Evolutionary conservation across 2,113 vertebrate genomes (phyloP).

Genomic region (Trogon surrucura): DNA sequence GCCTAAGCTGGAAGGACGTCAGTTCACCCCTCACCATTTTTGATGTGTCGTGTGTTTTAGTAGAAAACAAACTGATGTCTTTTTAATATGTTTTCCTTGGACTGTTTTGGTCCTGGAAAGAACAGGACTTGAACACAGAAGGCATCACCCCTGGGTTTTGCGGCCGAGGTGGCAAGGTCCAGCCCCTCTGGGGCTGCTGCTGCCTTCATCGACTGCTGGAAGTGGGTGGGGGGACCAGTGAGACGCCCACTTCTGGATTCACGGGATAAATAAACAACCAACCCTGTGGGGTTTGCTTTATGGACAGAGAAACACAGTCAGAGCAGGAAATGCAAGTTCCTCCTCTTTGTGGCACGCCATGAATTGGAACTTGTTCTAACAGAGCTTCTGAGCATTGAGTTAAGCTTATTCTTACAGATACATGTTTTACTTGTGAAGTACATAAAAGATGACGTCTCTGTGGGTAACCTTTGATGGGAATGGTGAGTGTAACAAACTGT

Average conservation of each 20-base stretch:
- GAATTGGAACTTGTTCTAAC: neutral
- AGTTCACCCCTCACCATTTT: neutral
- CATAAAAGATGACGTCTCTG: neutral
- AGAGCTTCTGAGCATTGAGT: neutral
- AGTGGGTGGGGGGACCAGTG: neutral
- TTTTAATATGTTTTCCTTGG: constrained; percentile 37
- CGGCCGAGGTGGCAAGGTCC: neutral
- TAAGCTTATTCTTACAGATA: neutral
- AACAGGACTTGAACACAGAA: neutral
- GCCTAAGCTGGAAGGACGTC: neutral
- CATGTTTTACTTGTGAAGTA: neutral
- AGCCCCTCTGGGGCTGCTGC: rapidly evolving
- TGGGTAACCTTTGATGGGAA: neutral
- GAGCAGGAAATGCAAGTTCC: neutral
- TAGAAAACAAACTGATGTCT: neutral
- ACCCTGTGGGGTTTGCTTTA: rapidly evolving
- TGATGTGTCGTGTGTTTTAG: neutral
- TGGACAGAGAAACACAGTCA: rapidly evolving
- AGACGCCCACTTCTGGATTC: neutral
- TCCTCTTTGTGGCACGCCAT: neutral
- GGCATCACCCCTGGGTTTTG: neutral
- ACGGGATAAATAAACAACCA: neutral
- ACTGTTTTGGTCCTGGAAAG: neutral
- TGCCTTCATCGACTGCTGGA: neutral
- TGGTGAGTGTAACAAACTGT: neutral